Conservation (phyloP, 2,888 invertebrate genomes). For the Papilio elwesi region DNA sequence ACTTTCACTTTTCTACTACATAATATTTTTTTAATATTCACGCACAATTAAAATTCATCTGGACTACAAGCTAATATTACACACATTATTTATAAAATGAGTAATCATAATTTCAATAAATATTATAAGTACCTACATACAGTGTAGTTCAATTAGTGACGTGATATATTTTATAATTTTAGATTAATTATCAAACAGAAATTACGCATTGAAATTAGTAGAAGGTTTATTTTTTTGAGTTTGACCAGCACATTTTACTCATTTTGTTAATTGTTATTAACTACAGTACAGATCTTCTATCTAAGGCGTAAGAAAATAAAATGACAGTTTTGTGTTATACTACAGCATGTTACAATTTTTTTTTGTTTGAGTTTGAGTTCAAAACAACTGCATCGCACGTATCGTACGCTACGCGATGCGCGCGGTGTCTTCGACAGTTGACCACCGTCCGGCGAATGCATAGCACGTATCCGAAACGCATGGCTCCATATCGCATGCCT, state of each 20-base stretch:
- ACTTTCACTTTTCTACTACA: too few relatives aligned
- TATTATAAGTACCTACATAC: too few relatives aligned
- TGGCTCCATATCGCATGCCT: conserved; percentile 44
- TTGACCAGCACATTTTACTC: neutral
- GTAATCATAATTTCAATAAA: too few relatives aligned
- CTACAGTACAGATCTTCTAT: conserved; percentile 5
- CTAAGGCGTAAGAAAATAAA: conserved; percentile 40
- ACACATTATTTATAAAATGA: too few relatives aligned
- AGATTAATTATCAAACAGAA: too few relatives aligned
- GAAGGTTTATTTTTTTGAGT: too few relatives aligned
- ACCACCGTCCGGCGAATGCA: conserved; percentile 75
- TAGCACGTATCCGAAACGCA: conserved; percentile 60
- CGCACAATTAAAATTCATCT: too few relatives aligned
- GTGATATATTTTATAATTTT: too few relatives aligned
- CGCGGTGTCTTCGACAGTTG: conserved; percentile 66
- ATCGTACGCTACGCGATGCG: conserved; percentile 44
- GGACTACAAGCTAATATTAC: too few relatives aligned
- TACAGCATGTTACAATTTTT: conserved; percentile 37
- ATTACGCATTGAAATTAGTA: too few relatives aligned
- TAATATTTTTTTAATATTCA: too few relatives aligned
- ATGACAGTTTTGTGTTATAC: conserved; percentile 25
- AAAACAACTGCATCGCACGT: conserved; percentile 29
- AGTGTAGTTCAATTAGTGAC: too few relatives aligned
- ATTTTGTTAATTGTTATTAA: neutral
- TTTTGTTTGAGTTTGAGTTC: conserved; percentile 31